Percentiles rank a stretch among this genome's conserved stretches.
phyloP scores from a whole-genome alignment of 2,888 invertebrate genomes.

The Autographa pulchrina region DNA sequence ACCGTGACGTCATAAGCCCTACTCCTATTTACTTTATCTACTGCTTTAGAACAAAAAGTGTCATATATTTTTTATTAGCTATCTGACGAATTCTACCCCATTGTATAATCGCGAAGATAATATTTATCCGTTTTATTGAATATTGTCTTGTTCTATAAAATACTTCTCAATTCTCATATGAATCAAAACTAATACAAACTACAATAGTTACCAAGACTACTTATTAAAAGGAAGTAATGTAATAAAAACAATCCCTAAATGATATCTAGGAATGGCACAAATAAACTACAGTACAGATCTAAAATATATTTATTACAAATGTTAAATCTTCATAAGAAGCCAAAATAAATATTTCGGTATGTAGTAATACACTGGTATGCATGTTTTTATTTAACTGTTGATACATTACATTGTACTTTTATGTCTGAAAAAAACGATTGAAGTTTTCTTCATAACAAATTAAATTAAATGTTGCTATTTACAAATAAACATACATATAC shows the following conservation, averaged over 20 bases:
- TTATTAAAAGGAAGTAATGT: not conserved
- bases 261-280: slow-evolving; percentile 19
- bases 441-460: slow-evolving; percentile 55
- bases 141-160: too few species aligned
- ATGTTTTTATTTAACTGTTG: slow-evolving; percentile 44
- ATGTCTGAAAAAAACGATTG: slow-evolving; percentile 55
- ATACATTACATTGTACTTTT: slow-evolving; percentile 71
- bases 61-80: too few species aligned
- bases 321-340: slow-evolving; percentile 67
- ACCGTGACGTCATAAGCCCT: too few species aligned
- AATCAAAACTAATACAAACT: not conserved
- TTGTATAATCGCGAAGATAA: too few species aligned
- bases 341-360: slow-evolving; percentile 79
- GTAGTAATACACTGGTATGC: slow-evolving; percentile 60
- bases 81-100: too few species aligned
- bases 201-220: not conserved
- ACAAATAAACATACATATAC: slow-evolving; percentile 76
- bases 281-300: slow-evolving; percentile 81
- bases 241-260: not conserved
- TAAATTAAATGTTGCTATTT: slow-evolving; percentile 71
- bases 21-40: too few species aligned
- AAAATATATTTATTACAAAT: slow-evolving; percentile 78
- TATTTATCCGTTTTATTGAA: too few species aligned
- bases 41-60: too few species aligned
- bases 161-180: not conserved